These are phyloP conservation scores for Onychomys arenicola DNA, from an alignment of 2,797 vertebrate genomes.

Conservation along the genomic window DNA sequence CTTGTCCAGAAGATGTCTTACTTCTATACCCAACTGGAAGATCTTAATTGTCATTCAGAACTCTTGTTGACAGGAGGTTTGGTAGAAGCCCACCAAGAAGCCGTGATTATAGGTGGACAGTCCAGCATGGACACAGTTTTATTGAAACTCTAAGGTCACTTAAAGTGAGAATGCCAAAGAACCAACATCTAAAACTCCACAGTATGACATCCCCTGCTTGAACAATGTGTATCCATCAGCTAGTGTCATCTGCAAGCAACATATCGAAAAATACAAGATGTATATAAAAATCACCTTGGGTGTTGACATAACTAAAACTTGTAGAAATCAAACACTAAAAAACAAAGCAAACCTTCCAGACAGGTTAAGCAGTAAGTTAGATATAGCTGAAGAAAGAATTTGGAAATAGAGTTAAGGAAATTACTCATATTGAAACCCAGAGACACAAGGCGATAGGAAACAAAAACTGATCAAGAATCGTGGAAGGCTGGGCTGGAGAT, in stretches of 20 bases:
- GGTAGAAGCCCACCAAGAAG: not conserved
- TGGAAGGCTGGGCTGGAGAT: not conserved
- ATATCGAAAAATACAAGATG: not conserved
- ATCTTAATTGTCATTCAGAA: not conserved
- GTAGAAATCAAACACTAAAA: constrained; percentile 1
- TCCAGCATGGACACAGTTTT: not conserved
- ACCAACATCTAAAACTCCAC: not conserved
- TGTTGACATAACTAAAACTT: not conserved
- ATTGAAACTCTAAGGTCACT: not conserved
- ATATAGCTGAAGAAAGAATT: not conserved
- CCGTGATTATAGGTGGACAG: not conserved
- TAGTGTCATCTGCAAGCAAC: not conserved
- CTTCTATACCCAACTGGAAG: not conserved
- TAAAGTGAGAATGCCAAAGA: not conserved
- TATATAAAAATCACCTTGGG: not conserved
- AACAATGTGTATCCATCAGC: not conserved
- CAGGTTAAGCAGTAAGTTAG: not conserved
- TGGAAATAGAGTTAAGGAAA: not conserved
- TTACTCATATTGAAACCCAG: not conserved
- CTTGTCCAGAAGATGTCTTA: not conserved
- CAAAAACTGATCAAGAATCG: not conserved
- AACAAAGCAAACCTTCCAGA: not conserved
- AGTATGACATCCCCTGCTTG: not conserved
- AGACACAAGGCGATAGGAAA: not conserved
- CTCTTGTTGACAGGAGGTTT: not conserved